A percentile compares a stretch with the other conserved stretches of the same genome.
Evolutionary conservation across 2,797 vertebrate species (phyloP).

Genomic region (Acestrorhynchus altus): DNA sequence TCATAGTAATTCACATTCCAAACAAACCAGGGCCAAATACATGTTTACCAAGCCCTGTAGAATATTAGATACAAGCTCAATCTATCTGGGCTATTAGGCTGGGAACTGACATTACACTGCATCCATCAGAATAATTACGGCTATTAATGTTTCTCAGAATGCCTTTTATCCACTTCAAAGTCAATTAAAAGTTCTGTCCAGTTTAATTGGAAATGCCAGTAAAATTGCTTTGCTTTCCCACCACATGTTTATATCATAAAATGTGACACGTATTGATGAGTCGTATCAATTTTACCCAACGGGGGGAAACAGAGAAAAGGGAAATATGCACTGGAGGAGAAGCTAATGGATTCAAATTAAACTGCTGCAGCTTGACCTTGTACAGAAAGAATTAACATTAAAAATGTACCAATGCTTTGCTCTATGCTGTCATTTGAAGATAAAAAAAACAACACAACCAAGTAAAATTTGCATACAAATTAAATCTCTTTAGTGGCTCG

Average conservation of each 20-base stretch:
- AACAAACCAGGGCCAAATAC: conserved; percentile 23
- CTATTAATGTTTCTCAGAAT: conserved; percentile 32
- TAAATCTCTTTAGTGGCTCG: conserved; percentile 63
- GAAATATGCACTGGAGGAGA: conserved; percentile 48
- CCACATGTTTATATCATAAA: conserved; percentile 24
- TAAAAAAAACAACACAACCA: conserved; percentile 57
- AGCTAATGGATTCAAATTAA: conserved; percentile 66
- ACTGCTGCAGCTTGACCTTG: conserved; percentile 57
- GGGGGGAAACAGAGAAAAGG: conserved; percentile 8
- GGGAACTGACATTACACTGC: conserved; percentile 17
- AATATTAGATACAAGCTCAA: conserved; percentile 32
- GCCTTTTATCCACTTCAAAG: conserved; percentile 51
- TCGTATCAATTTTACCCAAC: conserved; percentile 4
- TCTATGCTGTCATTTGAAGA: conserved; percentile 66
- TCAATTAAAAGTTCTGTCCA: conserved; percentile 57
- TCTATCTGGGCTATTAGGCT: conserved; percentile 36
- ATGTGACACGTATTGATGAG: conserved; percentile 16
- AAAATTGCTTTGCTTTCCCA: conserved; percentile 33
- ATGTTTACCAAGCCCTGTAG: conserved; percentile 33
- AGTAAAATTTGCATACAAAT: conserved; percentile 77
- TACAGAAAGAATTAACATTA: conserved; percentile 62
- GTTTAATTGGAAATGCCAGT: conserved; percentile 35
- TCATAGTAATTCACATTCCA: conserved; percentile 1
- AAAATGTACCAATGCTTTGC: conserved; percentile 47
- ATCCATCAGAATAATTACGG: conserved; percentile 40